These are phyloP conservation scores for Lochmaea crataegi DNA, from an alignment of 2,888 invertebrate species.

Conservation along the genomic window DNA sequence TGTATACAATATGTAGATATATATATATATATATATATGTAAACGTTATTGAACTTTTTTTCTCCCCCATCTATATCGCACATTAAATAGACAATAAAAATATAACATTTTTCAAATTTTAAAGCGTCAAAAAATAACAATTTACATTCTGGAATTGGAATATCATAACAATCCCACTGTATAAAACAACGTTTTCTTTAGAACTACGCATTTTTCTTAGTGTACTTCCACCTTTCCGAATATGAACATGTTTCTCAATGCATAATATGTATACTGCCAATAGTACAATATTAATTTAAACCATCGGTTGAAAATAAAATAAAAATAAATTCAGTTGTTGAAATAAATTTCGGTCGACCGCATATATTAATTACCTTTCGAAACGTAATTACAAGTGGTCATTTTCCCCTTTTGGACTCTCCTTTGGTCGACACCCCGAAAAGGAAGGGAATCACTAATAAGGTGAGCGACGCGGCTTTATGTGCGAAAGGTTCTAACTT, in stretches of 20 bases:
- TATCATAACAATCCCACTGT: no score
- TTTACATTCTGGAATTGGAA: no score
- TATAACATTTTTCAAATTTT: no score
- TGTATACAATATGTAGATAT: constrained; percentile 12
- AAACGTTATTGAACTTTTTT: constrained; percentile 6
- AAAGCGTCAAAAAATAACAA: no score
- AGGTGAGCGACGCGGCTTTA: constrained; percentile 12
- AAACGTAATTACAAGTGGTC: constrained; percentile 20
- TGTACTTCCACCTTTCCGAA: no score
- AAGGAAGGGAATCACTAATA: constrained; percentile 24
- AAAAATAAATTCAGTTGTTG: background rate
- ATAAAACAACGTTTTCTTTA: no score
- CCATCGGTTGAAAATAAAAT: background rate
- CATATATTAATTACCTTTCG: background rate
- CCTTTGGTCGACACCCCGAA: constrained; percentile 12
- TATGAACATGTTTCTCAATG: no score
- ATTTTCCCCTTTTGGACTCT: constrained; percentile 17
- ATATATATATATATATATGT: no score
- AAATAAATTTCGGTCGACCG: background rate
- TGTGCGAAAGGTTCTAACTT: constrained; percentile 19
- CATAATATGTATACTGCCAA: no score
- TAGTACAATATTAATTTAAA: background rate
- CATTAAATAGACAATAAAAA: background rate
- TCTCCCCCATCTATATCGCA: background rate
- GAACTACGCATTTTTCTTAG: no score